Evolutionary conservation across 92 coral and sea anemone species (phyloP).

Genomic region (Pocillopora meandrina): DNA sequence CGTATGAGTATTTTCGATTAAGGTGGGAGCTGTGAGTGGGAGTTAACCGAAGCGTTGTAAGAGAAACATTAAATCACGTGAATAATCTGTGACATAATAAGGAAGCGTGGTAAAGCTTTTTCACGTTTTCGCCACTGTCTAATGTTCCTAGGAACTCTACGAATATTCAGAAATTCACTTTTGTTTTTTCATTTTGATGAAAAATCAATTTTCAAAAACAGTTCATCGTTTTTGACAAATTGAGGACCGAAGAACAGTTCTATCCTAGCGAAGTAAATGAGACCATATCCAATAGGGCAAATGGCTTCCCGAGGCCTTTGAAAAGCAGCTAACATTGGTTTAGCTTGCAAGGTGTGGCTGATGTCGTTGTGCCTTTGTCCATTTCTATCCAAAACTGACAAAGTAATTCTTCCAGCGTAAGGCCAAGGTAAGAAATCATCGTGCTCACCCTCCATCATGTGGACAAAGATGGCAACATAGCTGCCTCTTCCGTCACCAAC

Average conservation of each 20-base stretch:
- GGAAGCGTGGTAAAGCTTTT: no score
- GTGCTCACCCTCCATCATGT: slow-evolving; percentile 2
- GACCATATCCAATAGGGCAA: neutral
- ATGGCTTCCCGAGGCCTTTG: slow-evolving; percentile 2
- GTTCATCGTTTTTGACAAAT: slow-evolving; percentile 1
- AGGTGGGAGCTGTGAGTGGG: no score
- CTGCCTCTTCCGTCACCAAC: slow-evolving; percentile 5
- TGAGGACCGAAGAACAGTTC: neutral
- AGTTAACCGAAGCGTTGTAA: no score
- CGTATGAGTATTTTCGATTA: no score
- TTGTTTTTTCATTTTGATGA: neutral
- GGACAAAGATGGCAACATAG: neutral
- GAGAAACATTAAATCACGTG: no score
- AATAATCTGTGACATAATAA: no score
- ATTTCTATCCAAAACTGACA: slow-evolving; percentile 12
- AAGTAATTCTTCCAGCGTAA: neutral
- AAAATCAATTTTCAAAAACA: slow-evolving; percentile 15
- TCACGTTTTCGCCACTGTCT: no score
- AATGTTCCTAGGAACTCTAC: no score
- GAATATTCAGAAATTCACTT: no score
- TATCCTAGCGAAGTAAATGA: neutral
- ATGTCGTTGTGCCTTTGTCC: neutral
- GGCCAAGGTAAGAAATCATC: neutral
- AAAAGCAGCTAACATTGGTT: neutral
- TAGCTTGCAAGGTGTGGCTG: slow-evolving; percentile 1